Percentiles rank a stretch among this genome's conserved stretches.
phyloP scores from a whole-genome alignment of 2,797 vertebrate genomes.

The Allobates femoralis region DNA sequence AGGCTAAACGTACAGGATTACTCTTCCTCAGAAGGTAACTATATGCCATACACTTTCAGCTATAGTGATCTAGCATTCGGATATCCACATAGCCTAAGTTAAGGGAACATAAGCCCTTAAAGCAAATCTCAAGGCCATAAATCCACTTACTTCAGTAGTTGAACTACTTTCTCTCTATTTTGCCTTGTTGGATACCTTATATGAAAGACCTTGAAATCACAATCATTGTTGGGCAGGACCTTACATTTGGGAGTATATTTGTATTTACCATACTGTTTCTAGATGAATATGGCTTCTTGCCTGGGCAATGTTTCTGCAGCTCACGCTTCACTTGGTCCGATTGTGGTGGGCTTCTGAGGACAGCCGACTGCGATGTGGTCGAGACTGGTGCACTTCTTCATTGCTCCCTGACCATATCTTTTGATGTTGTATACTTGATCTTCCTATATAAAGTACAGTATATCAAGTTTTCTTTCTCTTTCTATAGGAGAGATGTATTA shows the following conservation, averaged over 20 bases:
- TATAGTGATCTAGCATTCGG: no score
- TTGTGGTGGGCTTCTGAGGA: no score
- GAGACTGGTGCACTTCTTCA: neutral
- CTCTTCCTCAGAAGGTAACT: no score
- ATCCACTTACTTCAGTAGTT: no score
- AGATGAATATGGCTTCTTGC: no score
- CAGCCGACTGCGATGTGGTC: neutral
- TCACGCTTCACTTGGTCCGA: no score
- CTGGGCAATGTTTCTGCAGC: no score
- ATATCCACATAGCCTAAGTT: no score
- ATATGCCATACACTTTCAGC: no score
- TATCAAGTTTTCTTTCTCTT: constrained; percentile 65
- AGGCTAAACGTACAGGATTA: no score
- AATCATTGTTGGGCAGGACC: neutral
- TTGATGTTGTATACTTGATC: neutral
- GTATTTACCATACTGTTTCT: no score
- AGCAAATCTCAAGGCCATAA: neutral
- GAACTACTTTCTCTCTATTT: neutral
- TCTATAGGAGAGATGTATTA: constrained; percentile 90
- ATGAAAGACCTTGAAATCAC: neutral
- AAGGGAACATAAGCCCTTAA: neutral
- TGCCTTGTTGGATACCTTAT: neutral
- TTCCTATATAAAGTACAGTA: neutral
- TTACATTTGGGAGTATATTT: neutral
- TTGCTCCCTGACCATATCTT: neutral